These are phyloP conservation scores for Ramphastos sulfuratus DNA, from an alignment of 2,113 vertebrate species.

Conservation along the genomic window DNA sequence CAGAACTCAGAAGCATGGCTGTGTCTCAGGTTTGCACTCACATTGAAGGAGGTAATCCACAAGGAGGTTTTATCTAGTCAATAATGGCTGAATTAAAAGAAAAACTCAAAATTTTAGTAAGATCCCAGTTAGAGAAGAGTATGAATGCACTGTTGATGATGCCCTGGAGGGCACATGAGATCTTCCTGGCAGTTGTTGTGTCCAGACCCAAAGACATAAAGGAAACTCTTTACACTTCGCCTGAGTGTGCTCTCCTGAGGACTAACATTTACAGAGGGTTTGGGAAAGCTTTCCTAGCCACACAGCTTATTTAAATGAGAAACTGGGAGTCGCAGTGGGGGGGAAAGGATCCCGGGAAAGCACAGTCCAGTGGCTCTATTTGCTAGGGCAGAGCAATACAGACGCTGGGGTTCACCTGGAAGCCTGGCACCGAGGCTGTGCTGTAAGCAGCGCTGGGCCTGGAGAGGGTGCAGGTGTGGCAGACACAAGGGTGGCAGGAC, in stretches of 20 bases:
- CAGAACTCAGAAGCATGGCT: not conserved
- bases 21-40: not conserved
- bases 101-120: not conserved
- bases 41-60: not conserved
- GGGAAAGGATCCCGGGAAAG: not conserved
- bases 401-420: not conserved
- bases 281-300: not conserved
- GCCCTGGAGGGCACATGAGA: not conserved
- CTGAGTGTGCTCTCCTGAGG: not conserved
- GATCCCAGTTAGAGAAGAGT: not conserved
- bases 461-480: not conserved
- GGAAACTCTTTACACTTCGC: not conserved
- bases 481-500: not conserved
- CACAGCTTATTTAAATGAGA: not conserved
- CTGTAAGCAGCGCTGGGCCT: not conserved
- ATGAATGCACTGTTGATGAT: slow-evolving; percentile 22
- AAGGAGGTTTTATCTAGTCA: not conserved
- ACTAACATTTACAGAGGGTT: not conserved
- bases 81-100: not conserved
- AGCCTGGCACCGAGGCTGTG: not conserved
- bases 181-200: not conserved
- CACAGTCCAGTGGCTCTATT: not conserved
- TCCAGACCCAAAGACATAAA: not conserved
- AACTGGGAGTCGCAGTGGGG: not conserved
- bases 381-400: not conserved